Evolutionary conservation across 2,113 vertebrate species (phyloP).

Genomic region (Channa maculata): DNA sequence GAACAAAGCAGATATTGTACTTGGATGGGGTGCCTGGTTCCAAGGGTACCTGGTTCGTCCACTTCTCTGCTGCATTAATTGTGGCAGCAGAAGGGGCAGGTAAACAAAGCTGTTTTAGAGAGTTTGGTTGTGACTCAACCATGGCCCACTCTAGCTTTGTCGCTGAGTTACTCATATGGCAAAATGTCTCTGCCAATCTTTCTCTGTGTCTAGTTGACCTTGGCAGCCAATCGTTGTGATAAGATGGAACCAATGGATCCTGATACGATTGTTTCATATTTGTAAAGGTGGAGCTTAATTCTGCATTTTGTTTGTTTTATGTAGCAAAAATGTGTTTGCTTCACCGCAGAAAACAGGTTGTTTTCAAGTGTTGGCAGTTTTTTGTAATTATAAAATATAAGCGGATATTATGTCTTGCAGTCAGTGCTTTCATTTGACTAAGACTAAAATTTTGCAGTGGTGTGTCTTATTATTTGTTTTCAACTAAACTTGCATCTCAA

Average conservation of each 20-base stretch:
- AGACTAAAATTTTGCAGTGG: background rate
- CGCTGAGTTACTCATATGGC: constrained; percentile 46
- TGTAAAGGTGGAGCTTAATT: background rate
- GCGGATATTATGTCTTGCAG: background rate
- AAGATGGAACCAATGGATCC: constrained; percentile 12
- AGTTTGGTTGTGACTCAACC: constrained; percentile 65
- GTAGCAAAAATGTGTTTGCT: background rate
- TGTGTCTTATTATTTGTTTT: background rate
- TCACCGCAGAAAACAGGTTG: background rate
- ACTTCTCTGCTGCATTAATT: constrained; percentile 71
- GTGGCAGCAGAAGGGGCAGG: constrained; percentile 67
- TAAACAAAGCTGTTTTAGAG: constrained; percentile 78
- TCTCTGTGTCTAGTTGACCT: constrained; percentile 36
- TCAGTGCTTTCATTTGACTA: background rate
- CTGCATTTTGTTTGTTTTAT: background rate
- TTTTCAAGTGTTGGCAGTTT: background rate
- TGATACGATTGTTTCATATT: background rate
- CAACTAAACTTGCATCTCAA: background rate
- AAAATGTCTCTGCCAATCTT: constrained; percentile 54
- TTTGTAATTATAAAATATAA: background rate
- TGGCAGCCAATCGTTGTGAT: constrained; percentile 38
- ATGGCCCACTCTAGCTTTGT: constrained; percentile 45
- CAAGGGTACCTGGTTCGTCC: constrained; percentile 59
- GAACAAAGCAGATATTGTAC: constrained; percentile 53
- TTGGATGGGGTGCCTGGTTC: constrained; percentile 49